A percentile compares a stretch with the other conserved stretches of the same genome.
Conservation (phyloP, 2,888 invertebrate genomes). For the Caenorhabditis plicata region DNA sequence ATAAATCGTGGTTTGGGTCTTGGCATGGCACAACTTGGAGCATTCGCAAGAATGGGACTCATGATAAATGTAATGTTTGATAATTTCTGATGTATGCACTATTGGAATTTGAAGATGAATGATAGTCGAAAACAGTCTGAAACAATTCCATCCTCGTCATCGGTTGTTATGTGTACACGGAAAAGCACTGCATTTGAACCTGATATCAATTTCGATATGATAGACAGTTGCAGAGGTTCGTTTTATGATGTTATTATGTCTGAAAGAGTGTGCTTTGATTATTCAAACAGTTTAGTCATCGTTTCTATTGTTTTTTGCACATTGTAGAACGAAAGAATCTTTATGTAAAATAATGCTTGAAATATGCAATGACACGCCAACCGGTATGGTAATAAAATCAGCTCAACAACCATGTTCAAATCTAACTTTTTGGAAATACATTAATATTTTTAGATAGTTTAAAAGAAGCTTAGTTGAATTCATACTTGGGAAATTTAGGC, state of each 20-base stretch:
- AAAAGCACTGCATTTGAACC: slow-evolving; percentile 47
- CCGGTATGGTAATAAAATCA: no score
- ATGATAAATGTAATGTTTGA: slow-evolving; percentile 37
- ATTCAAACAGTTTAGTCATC: no score
- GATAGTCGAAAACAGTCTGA: background rate
- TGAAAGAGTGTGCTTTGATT: background rate
- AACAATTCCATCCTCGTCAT: background rate
- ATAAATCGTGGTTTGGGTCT: slow-evolving; percentile 54
- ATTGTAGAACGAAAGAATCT: no score
- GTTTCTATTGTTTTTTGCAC: no score
- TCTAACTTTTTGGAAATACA: no score
- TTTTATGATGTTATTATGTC: slow-evolving; percentile 1
- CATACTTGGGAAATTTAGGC: no score
- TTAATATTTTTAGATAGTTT: no score
- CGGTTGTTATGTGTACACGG: slow-evolving; percentile 4
- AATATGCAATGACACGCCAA: no score
- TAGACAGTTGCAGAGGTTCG: slow-evolving; percentile 23
- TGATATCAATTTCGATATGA: slow-evolving; percentile 48
- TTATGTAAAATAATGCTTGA: no score
- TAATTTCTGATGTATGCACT: background rate
- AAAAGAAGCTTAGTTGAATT: no score
- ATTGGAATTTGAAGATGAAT: background rate
- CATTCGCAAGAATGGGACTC: slow-evolving; percentile 55
- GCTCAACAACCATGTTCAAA: no score
- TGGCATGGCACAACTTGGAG: slow-evolving; percentile 54